Base-by-base conservation (phyloP, 2,888 invertebrate species). In the Patella depressa region DNA sequence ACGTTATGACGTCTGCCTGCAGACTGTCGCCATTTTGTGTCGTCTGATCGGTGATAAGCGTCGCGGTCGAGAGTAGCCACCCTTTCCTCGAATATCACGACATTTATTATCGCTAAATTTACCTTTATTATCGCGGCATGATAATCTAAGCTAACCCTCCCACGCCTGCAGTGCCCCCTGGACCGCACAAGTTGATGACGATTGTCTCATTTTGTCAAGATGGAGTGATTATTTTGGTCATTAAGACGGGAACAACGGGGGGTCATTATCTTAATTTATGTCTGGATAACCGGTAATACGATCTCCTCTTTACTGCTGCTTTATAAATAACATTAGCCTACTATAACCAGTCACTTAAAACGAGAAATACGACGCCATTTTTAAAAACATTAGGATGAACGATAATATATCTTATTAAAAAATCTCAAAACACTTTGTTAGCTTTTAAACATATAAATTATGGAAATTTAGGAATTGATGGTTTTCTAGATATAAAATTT, bases 31-130 rank as follows among this genome's bases (percentile, higher is more conserved):
- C 65, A 65, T 65, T 19, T 65, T 65, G 12, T 24, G 65, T 24
- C 65, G 19, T 65, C 65, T 24, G 65, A 24, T 24, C 24, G 24
- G 65, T 24, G 65, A 65, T 65, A 65, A 65, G 65, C 65, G 19
- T 14, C 65, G 24, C 24, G 19, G 24, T 14, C 14, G 11, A 11
- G 65, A 65, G 65, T 65, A 65, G 65, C 65, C 65, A 65, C 65
- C 65, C 65, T 65, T 65, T 65, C 24, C 65, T 65, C 65, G 65
- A 65, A 65, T 65, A 65, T 65, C 65, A 65, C 65, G 65, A 65
- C 65, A 65, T 65, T 65, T 19, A 24, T 65, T 65, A 65, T 65
- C 65, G 24, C 19, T 65, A 24, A 19, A 65, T 24, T 65, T 24
- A 65, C 65, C 24, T 65, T 65, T 65, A 65, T 24, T 65, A 65